A percentile compares a stretch with the other conserved stretches of the same genome.
Conservation (phyloP, 2,113 vertebrate genomes). For the Ophthalmolycus amberensis region DNA sequence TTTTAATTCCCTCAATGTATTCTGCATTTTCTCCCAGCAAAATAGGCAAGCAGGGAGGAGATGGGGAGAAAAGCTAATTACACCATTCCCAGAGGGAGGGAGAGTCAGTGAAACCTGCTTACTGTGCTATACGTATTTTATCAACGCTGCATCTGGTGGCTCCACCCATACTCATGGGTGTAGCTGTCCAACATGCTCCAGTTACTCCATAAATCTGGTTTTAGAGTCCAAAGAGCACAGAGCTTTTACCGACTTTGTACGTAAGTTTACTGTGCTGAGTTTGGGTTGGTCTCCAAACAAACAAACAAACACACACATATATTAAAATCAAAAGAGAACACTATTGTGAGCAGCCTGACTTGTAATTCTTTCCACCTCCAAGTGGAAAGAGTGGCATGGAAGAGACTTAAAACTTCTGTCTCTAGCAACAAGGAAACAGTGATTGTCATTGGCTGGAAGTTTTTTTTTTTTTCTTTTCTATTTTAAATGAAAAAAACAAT, state of each 20-base stretch:
- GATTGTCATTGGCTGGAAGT: conserved; percentile 32
- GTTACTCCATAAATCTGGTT: conserved; percentile 50
- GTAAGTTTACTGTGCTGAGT: background rate
- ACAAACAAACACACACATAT: background rate
- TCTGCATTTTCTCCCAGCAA: conserved; percentile 66
- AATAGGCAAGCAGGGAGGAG: conserved; percentile 66
- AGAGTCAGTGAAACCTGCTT: conserved; percentile 73
- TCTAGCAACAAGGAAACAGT: conserved; percentile 24
- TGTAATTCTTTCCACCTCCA: conserved; percentile 43
- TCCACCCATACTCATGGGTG: conserved; percentile 58
- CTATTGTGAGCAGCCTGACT: conserved; percentile 7
- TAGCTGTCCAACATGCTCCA: conserved; percentile 52
- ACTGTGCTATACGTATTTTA: conserved; percentile 66
- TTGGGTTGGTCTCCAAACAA: background rate
- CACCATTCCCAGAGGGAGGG: conserved; percentile 56
- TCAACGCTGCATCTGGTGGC: conserved; percentile 66
- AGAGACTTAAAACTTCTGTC: conserved; percentile 37
- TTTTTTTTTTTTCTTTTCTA: conserved; percentile 18
- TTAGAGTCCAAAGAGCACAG: conserved; percentile 21
- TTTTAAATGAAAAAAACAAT: conserved; percentile 58
- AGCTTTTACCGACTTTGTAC: background rate
- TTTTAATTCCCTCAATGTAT: conserved; percentile 75
- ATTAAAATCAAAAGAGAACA: conserved; percentile 2
- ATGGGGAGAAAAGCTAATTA: conserved; percentile 72
- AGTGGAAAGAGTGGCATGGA: conserved; percentile 59